A percentile compares a stretch with the other conserved stretches of the same genome.
These are phyloP conservation scores for Ischnura elegans DNA, from an alignment of 2,888 invertebrate genomes.

Conservation along the genomic window DNA sequence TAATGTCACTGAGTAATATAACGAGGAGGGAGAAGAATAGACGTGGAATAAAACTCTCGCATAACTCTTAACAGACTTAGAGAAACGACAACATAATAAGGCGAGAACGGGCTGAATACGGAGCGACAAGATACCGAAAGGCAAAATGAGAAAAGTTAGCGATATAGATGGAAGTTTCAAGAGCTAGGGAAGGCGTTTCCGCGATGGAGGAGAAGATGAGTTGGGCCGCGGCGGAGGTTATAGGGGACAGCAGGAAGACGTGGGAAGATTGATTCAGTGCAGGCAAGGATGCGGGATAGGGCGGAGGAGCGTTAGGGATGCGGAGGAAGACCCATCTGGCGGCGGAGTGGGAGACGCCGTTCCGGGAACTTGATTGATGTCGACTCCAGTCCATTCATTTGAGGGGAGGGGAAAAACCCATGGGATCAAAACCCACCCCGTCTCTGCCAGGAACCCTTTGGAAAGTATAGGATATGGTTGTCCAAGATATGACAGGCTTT, in stretches of 20 bases:
- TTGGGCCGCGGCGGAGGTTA: not conserved
- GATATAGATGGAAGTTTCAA: not conserved
- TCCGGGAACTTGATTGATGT: slow-evolving; percentile 2
- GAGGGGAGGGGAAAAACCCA: not conserved
- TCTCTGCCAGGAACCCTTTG: not conserved
- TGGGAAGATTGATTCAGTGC: not conserved
- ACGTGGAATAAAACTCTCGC: not conserved
- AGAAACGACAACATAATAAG: not conserved
- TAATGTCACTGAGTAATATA: too few relatives aligned
- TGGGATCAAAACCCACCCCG: not conserved
- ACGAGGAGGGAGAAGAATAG: not conserved
- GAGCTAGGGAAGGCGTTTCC: not conserved
- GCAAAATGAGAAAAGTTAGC: not conserved
- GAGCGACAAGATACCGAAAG: not conserved
- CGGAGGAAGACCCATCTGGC: not conserved
- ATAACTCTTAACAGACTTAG: not conserved
- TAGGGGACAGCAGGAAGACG: not conserved
- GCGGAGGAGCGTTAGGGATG: not conserved
- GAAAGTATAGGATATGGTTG: not conserved
- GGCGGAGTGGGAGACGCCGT: not conserved
- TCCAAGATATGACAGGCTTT: not conserved
- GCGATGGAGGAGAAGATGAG: not conserved
- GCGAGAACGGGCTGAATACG: not conserved
- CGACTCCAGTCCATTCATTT: not conserved
- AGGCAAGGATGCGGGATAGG: not conserved